A percentile compares a stretch with the other conserved stretches of the same genome.
Conservation (phyloP, 2,797 vertebrate species). For the Amblyraja radiata region DNA sequence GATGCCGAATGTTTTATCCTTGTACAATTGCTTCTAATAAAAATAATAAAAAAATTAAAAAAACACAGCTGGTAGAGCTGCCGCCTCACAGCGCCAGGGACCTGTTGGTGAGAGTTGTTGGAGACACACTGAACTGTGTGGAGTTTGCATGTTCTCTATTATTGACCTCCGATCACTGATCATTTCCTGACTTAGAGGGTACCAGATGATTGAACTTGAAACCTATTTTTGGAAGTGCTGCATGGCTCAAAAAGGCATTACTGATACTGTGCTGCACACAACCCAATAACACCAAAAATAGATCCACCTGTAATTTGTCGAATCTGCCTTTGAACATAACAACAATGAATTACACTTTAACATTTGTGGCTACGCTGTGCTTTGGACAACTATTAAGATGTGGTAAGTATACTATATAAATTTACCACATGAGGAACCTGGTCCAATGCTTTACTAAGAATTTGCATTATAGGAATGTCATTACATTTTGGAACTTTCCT, state of each 20-base stretch:
- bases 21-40: too few relatives aligned
- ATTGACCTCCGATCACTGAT: neutral
- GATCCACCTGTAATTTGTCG: neutral
- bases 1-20: too few relatives aligned
- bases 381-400: neutral
- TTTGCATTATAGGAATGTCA: neutral
- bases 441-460: neutral
- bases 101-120: too few relatives aligned
- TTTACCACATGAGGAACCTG: too few relatives aligned
- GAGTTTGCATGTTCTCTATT: neutral
- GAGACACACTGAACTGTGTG: too few relatives aligned
- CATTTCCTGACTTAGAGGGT: neutral
- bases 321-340: neutral
- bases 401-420: neutral
- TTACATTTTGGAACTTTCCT: neutral
- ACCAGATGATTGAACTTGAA: neutral
- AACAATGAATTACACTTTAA: neutral
- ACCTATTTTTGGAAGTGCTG: neutral
- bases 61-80: too few relatives aligned
- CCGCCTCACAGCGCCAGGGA: too few relatives aligned
- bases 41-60: too few relatives aligned
- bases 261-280: too few relatives aligned
- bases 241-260: neutral
- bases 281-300: neutral
- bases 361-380: neutral